phyloP scores from a whole-genome alignment of 2,797 vertebrate species.

The Rhabdophis nuchalis region DNA sequence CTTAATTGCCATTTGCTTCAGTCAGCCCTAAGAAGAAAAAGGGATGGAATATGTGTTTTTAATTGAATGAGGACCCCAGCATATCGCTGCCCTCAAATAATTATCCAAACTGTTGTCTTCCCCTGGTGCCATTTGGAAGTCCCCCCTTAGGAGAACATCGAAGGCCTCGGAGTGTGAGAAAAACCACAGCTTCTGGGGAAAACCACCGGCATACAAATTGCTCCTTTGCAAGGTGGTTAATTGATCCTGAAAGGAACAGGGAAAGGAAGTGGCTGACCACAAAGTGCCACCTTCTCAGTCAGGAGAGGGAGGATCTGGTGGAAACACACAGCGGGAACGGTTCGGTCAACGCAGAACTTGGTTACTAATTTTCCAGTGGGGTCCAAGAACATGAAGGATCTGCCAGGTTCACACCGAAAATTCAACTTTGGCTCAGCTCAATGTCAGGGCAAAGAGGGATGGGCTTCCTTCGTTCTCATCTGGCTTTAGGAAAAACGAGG shows the following conservation, averaged over 20 bases:
- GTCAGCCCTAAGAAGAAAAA: neutral
- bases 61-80: neutral
- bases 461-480: neutral
- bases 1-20: neutral
- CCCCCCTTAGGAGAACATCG: conserved; percentile 1
- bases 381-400: neutral
- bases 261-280: neutral
- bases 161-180: conserved; percentile 1
- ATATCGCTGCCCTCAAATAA: neutral
- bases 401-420: neutral
- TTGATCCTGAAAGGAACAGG: neutral
- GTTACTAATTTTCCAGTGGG: neutral
- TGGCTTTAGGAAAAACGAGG: neutral
- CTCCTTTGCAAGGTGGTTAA: neutral
- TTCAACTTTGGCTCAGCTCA: neutral
- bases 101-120: neutral
- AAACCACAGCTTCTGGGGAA: neutral
- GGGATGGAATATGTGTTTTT: neutral
- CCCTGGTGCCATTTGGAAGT: neutral
- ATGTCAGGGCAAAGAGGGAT: neutral
- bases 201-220: neutral
- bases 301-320: too few relatives aligned
- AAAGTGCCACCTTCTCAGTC: neutral
- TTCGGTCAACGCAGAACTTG: neutral
- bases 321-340: neutral